Evolutionary conservation across 2,888 invertebrate genomes (phyloP).

Genomic region (Cremastinae sp.): DNA sequence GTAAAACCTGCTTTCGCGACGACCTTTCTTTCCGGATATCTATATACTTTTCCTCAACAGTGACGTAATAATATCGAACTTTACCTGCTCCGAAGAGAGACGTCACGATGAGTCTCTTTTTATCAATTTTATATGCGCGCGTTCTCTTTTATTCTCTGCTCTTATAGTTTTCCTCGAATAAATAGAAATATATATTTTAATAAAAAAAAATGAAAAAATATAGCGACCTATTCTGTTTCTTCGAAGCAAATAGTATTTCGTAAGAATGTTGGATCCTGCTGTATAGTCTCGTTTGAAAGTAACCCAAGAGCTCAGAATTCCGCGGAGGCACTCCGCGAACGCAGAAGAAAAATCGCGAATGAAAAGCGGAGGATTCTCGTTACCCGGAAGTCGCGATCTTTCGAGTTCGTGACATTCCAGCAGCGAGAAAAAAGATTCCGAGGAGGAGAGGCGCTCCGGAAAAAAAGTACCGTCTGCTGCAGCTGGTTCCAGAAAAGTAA

Average conservation of each 20-base stretch:
- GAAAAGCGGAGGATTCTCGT: constrained; percentile 52
- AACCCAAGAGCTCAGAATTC: constrained; percentile 3
- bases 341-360: constrained; percentile 20
- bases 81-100: constrained; percentile 20
- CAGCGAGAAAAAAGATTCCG: constrained; percentile 13
- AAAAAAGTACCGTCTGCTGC: constrained; percentile 8
- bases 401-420: constrained; percentile 49
- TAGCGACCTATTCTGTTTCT: no score
- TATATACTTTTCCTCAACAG: constrained; percentile 28
- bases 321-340: constrained; percentile 14
- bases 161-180: neutral
- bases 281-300: constrained; percentile 7
- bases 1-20: constrained; percentile 26
- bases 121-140: no score
- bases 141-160: constrained; percentile 25
- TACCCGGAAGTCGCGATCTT: constrained; percentile 46
- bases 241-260: neutral
- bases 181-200: neutral
- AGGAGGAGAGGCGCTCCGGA: constrained; percentile 36
- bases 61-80: constrained; percentile 47
- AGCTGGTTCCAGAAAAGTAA: constrained; percentile 11
- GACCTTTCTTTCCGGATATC: constrained; percentile 38
- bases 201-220: no score
- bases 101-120: neutral
- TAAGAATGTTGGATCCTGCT: neutral